Conservation (phyloP, 2,113 vertebrate genomes). For the Canis aureus region DNA sequence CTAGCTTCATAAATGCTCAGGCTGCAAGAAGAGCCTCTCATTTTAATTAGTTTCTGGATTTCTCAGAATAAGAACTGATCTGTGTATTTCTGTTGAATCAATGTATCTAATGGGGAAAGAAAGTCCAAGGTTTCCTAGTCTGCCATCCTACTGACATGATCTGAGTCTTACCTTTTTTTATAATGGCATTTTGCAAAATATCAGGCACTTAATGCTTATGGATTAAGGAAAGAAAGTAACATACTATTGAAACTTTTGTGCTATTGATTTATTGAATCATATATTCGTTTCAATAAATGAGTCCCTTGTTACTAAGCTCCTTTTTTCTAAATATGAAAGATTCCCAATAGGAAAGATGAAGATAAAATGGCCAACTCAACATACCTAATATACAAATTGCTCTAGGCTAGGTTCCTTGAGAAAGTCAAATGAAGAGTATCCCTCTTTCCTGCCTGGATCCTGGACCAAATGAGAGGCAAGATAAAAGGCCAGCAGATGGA, state of each 20-base stretch:
- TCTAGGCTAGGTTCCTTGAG: background rate
- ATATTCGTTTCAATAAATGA: background rate
- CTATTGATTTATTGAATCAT: conserved; percentile 16
- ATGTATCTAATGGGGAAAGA: background rate
- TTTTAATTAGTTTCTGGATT: background rate
- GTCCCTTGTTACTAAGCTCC: background rate
- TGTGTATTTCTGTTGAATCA: background rate
- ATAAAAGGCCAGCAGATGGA: background rate
- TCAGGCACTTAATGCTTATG: background rate
- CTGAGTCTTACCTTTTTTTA: background rate
- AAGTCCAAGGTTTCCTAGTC: background rate
- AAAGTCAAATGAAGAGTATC: background rate
- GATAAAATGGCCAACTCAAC: background rate
- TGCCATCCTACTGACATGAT: background rate
- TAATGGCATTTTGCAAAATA: background rate
- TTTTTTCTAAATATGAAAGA: background rate
- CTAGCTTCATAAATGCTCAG: background rate
- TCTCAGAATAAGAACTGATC: background rate
- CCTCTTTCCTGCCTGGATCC: background rate
- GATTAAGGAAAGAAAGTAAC: background rate
- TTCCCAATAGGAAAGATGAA: background rate
- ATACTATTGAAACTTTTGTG: background rate
- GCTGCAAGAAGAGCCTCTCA: background rate
- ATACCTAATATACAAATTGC: background rate
- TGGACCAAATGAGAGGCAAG: background rate